These are phyloP conservation scores for Physella acuta DNA, from an alignment of 1,140 invertebrate species.

Conservation along the genomic window DNA sequence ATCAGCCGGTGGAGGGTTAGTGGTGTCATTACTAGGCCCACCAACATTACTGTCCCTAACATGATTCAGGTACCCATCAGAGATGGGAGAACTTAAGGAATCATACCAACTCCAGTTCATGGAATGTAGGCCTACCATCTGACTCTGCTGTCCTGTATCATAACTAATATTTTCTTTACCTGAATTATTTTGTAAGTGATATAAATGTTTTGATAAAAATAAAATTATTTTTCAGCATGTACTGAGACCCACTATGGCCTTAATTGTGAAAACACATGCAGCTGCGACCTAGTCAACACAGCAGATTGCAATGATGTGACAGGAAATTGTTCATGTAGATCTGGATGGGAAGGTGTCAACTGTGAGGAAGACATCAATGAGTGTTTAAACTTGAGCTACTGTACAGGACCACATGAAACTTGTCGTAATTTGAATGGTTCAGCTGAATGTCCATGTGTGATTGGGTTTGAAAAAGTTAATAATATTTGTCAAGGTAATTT, in stretches of 20 bases:
- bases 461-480: not conserved
- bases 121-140: too few species aligned
- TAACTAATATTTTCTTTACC: too few species aligned
- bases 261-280: constrained; percentile 20
- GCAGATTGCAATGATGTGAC: constrained; percentile 14
- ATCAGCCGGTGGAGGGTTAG: too few species aligned
- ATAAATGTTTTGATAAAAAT: too few species aligned
- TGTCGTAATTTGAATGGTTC: constrained; percentile 70
- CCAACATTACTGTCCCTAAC: too few species aligned
- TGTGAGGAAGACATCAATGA: constrained; percentile 30
- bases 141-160: too few species aligned
- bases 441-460: not conserved
- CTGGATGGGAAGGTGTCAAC: constrained; percentile 26
- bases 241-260: constrained; percentile 17
- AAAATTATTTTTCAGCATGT: too few species aligned
- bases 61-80: too few species aligned
- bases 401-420: constrained; percentile 63
- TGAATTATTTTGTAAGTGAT: too few species aligned
- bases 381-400: constrained; percentile 71
- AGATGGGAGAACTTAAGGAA: too few species aligned
- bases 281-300: constrained; percentile 16
- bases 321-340: constrained; percentile 27
- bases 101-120: too few species aligned
- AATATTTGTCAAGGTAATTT: constrained; percentile 20
- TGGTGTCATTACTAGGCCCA: too few species aligned